A percentile compares a stretch with the other conserved stretches of the same genome.
Evolutionary conservation across 1,140 invertebrate species (phyloP).

Genomic region (Penaeus japonicus): DNA sequence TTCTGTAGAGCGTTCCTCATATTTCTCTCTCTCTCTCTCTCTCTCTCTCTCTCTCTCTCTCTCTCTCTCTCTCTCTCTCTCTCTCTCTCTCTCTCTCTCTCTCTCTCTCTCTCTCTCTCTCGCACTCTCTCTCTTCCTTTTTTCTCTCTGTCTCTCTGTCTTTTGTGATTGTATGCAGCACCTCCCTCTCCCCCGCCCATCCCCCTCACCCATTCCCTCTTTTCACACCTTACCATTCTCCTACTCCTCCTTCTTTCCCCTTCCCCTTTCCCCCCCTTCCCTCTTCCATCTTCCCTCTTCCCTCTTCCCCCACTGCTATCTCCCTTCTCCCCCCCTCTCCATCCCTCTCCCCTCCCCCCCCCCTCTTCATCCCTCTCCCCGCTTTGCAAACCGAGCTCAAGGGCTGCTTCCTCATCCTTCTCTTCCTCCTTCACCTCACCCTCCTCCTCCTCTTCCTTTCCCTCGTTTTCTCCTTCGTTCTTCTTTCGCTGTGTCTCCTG

Average conservation of each 20-base stretch:
- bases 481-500: not conserved
- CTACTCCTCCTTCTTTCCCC: not conserved
- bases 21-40: not conserved
- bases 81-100: not conserved
- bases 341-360: not conserved
- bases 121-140: not conserved
- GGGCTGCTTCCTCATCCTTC: too few species aligned
- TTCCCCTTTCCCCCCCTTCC: too few species aligned
- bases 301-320: too few species aligned
- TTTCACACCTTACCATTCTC: not conserved
- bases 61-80: not conserved
- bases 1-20: too few species aligned
- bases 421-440: too few species aligned
- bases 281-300: not conserved
- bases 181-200: not conserved
- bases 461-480: not conserved
- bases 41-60: not conserved
- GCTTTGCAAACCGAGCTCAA: too few species aligned
- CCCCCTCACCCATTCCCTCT: not conserved
- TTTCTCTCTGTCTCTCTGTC: too few species aligned
- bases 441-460: not conserved
- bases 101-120: not conserved
- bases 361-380: not conserved
- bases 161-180: too few species aligned
- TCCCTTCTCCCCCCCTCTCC: not conserved